These are phyloP conservation scores for Tragelaphus scriptus DNA, from an alignment of 2,113 vertebrate genomes.

Conservation along the genomic window DNA sequence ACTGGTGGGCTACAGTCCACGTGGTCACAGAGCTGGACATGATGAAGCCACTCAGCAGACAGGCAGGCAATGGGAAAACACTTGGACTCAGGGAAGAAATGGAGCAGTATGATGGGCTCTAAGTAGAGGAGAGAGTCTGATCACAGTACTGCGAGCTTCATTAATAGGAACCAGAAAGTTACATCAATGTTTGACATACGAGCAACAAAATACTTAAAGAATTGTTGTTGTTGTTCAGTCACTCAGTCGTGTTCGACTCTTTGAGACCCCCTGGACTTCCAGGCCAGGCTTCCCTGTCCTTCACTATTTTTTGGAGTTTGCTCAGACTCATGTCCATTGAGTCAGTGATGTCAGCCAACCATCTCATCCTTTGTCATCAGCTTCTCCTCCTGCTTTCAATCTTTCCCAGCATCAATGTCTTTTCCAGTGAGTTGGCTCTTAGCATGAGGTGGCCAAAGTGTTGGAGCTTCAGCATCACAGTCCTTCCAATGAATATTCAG, in stretches of 20 bases:
- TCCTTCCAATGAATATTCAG: not conserved
- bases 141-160: fast-evolving
- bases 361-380: not conserved
- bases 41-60: not conserved
- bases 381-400: not conserved
- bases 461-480: not conserved
- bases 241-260: fast-evolving
- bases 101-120: fast-evolving
- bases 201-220: not conserved
- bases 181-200: not conserved
- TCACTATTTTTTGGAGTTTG: not conserved
- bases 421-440: not conserved
- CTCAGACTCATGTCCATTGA: not conserved
- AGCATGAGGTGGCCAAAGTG: not conserved
- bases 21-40: not conserved
- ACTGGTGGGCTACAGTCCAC: not conserved
- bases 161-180: not conserved
- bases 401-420: not conserved
- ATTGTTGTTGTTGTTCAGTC: not conserved
- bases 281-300: fast-evolving
- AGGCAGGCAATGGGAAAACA: not conserved
- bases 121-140: not conserved
- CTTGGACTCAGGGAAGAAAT: not conserved
- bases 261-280: not conserved
- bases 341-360: not conserved